Evolutionary conservation across 2,888 invertebrate species (phyloP).

Genomic region (Monoplex corrugatus): DNA sequence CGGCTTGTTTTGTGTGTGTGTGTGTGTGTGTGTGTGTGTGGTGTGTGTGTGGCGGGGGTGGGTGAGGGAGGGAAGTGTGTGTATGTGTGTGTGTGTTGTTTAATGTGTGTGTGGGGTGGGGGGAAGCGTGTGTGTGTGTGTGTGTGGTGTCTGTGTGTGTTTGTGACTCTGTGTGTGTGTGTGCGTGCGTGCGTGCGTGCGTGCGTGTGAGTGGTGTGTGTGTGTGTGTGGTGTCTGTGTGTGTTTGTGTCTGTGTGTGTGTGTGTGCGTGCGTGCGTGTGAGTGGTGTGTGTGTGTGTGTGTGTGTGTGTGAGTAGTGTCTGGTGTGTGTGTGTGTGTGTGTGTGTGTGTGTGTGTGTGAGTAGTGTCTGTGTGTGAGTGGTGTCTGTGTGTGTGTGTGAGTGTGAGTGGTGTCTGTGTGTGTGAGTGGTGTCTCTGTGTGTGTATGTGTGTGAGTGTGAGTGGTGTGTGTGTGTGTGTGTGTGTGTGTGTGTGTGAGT

Average conservation of each 20-base stretch:
- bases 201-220: background rate
- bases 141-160: too few species aligned
- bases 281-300: conserved; percentile 4
- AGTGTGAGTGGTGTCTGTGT: background rate
- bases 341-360: background rate
- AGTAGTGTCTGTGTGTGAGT: background rate
- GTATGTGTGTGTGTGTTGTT: too few species aligned
- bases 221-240: too few species aligned
- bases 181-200: background rate
- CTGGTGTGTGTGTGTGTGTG: background rate
- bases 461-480: background rate
- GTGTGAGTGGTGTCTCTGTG: background rate
- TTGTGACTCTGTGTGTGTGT: too few species aligned
- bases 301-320: background rate
- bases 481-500: background rate
- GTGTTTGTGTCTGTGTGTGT: background rate
- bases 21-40: too few species aligned
- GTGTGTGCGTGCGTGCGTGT: too few species aligned
- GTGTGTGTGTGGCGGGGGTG: background rate
- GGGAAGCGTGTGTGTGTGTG: too few species aligned
- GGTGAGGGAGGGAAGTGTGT: too few species aligned
- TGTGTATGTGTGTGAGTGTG: background rate
- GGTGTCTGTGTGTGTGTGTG: background rate
- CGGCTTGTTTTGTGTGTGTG: too few species aligned
- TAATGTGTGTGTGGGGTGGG: too few species aligned